A percentile compares a stretch with the other conserved stretches of the same genome.
These are phyloP conservation scores for Hydrozoanthus gracilis DNA, from an alignment of 92 coral and sea anemone genomes.

Conservation along the genomic window DNA sequence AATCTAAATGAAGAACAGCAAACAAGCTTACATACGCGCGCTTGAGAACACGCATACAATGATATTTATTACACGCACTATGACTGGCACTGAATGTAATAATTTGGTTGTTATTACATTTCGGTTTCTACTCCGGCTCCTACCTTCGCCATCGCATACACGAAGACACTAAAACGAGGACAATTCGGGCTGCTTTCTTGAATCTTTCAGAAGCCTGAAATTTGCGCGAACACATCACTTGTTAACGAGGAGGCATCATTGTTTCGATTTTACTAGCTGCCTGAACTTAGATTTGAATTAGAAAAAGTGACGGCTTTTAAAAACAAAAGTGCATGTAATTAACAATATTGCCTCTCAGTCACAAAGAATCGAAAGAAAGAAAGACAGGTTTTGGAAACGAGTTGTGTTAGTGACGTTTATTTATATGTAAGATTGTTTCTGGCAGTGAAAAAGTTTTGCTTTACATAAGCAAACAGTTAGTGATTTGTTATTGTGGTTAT, in stretches of 20 bases:
- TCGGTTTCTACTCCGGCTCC: too few relatives aligned
- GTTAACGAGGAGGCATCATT: too few relatives aligned
- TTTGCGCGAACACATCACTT: background rate
- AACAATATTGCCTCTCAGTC: background rate
- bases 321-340: background rate
- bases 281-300: background rate
- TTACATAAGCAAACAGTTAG: conserved; percentile 1
- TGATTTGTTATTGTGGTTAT: background rate
- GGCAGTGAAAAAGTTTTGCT: background rate
- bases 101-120: too few relatives aligned
- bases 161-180: conserved; percentile 77
- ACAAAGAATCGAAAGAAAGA: background rate
- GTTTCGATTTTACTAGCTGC: too few relatives aligned
- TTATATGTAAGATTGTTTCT: conserved; percentile 1
- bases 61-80: too few relatives aligned
- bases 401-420: background rate
- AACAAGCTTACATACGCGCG: too few relatives aligned
- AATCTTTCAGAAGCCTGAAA: conserved; percentile 80
- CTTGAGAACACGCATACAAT: too few relatives aligned
- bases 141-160: conserved; percentile 96
- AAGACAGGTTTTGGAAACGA: background rate
- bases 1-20: too few relatives aligned
- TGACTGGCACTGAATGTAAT: too few relatives aligned
- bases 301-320: background rate
- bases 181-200: conserved; percentile 78